These are phyloP conservation scores for Sebastes wilsoni DNA, from an alignment of 2,797 vertebrate species.

Conservation along the genomic window DNA sequence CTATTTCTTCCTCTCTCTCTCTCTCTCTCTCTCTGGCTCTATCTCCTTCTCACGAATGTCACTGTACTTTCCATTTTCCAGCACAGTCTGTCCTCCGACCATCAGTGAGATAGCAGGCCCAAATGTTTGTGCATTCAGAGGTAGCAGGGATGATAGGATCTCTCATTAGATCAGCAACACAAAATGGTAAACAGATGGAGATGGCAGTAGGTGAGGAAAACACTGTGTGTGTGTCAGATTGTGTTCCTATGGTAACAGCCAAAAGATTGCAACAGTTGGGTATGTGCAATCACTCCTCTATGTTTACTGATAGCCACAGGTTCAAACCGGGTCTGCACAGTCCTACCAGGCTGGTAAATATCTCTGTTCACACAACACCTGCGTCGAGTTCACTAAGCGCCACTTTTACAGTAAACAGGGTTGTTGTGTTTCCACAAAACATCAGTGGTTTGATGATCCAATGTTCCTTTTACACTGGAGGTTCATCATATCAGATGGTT, in stretches of 20 bases:
- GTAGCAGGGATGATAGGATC: conserved; percentile 31
- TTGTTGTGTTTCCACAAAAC: background rate
- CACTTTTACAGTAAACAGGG: conserved; percentile 15
- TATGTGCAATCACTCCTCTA: conserved; percentile 20
- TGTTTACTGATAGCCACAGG: conserved; percentile 31
- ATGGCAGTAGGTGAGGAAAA: conserved; percentile 57
- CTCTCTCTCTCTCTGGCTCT: conserved; percentile 11
- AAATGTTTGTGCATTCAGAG: conserved; percentile 30
- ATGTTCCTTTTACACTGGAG: background rate
- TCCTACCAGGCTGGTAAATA: conserved; percentile 30
- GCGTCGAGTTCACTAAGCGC: background rate
- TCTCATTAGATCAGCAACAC: conserved; percentile 57
- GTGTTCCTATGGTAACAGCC: conserved; percentile 65
- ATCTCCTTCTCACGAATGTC: conserved; percentile 1
- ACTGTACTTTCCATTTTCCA: background rate
- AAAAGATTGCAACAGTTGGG: conserved; percentile 38
- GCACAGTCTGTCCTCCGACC: conserved; percentile 6
- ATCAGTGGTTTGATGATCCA: background rate
- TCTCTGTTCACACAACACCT: conserved; percentile 2
- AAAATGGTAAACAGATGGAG: conserved; percentile 69
- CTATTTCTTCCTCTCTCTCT: background rate
- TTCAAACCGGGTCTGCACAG: conserved; percentile 15
- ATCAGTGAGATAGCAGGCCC: conserved; percentile 13
- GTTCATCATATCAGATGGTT: background rate
- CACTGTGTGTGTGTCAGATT: conserved; percentile 30